These are phyloP conservation scores for Macrotis lagotis DNA, from an alignment of 2,113 vertebrate genomes.

Conservation along the genomic window DNA sequence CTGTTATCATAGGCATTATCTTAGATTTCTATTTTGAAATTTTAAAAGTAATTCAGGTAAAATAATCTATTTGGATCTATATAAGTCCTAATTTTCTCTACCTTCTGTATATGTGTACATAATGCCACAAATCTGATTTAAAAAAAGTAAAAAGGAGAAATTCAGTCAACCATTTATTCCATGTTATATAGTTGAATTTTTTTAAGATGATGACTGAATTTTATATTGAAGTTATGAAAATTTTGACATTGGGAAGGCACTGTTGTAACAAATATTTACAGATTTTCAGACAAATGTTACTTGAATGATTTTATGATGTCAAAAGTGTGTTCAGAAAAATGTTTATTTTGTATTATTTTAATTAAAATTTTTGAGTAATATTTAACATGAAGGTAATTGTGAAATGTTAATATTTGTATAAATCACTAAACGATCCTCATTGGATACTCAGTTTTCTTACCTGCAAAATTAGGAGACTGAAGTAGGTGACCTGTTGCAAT, in stretches of 20 bases:
- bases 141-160: slow-evolving; percentile 14
- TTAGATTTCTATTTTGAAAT: background rate
- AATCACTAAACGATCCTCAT: background rate
- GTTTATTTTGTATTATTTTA: background rate
- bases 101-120: background rate
- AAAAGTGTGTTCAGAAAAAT: background rate
- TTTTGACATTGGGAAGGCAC: slow-evolving; percentile 32
- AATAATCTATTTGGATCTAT: background rate
- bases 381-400: background rate
- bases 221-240: slow-evolving; percentile 6
- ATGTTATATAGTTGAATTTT: background rate
- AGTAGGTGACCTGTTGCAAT: background rate
- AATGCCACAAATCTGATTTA: background rate
- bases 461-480: background rate
- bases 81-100: slow-evolving; percentile 20
- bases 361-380: background rate
- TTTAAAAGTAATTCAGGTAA: slow-evolving; percentile 16
- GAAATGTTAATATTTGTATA: background rate
- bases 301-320: background rate
- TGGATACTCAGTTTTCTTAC: background rate
- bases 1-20: background rate
- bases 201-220: background rate
- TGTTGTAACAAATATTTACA: background rate
- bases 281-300: background rate
- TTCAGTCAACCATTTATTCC: background rate